Percentiles rank a stretch among this genome's conserved stretches.
Evolutionary conservation across 2,797 vertebrate species (phyloP).

Genomic region (Gouania willdenowi): DNA sequence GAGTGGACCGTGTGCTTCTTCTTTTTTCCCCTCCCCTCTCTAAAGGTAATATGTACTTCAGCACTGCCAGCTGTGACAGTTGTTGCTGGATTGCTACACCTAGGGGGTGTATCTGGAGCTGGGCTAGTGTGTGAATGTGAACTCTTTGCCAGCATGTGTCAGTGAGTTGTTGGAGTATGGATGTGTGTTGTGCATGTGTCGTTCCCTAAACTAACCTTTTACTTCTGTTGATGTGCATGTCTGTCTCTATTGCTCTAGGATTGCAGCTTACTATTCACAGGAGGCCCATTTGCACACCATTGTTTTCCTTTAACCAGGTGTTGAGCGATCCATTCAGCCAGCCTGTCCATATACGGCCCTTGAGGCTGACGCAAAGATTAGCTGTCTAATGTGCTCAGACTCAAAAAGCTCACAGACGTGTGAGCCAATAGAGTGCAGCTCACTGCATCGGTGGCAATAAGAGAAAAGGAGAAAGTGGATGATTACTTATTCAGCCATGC

Average conservation of each 20-base stretch:
- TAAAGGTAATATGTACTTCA: conserved; percentile 81
- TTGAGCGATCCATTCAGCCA: conserved; percentile 34
- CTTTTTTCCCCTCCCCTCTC: too few relatives aligned
- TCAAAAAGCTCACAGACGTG: conserved; percentile 41
- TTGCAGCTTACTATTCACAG: conserved; percentile 24
- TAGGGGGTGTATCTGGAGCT: conserved; percentile 26
- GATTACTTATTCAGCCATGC: conserved; percentile 56
- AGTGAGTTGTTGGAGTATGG: conserved; percentile 12
- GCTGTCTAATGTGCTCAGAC: conserved; percentile 53
- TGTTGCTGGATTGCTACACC: conserved; percentile 33
- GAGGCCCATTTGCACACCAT: conserved; percentile 18
- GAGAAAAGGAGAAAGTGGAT: conserved; percentile 45
- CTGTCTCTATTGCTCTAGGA: conserved; percentile 18
- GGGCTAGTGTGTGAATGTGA: conserved; percentile 33
- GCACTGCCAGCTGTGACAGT: conserved; percentile 55
- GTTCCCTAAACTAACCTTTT: neutral
- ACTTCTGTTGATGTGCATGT: conserved; percentile 33
- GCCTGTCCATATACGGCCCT: conserved; percentile 12
- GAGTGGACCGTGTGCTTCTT: conserved; percentile 67
- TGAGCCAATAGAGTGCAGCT: conserved; percentile 36
- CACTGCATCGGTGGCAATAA: conserved; percentile 43
- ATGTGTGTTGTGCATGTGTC: conserved; percentile 20
- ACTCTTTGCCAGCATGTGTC: conserved; percentile 37
- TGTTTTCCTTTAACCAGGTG: conserved; percentile 42
- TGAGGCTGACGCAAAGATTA: conserved; percentile 47